phyloP scores from a whole-genome alignment of 2,113 vertebrate species.

The Rissa tridactyla region DNA sequence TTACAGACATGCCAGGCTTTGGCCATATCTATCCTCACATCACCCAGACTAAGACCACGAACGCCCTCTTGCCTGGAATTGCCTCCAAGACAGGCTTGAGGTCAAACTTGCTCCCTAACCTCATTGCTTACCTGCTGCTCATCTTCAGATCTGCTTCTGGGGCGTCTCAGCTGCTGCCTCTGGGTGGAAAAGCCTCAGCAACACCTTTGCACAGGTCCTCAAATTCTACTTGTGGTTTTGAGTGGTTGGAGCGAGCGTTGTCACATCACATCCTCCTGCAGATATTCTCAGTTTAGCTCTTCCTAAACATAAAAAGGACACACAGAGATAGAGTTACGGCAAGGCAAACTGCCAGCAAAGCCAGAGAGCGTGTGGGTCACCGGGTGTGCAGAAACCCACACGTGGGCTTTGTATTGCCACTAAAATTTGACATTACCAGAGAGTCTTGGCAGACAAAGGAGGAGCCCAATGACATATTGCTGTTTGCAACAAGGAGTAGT shows the following conservation, averaged over 20 bases:
- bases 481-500: background rate
- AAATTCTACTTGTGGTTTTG: background rate
- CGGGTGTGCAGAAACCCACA: background rate
- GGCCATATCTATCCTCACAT: background rate
- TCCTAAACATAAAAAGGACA: background rate
- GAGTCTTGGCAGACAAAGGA: background rate
- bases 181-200: background rate
- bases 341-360: background rate
- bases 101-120: background rate
- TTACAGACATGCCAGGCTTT: background rate
- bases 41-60: background rate
- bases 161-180: background rate
- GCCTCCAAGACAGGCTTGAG: background rate
- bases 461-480: background rate
- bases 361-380: background rate
- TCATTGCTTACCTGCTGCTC: background rate
- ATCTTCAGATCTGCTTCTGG: background rate
- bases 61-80: background rate
- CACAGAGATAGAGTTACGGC: background rate
- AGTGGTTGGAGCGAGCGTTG: background rate
- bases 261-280: background rate
- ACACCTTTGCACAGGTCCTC: background rate
- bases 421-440: background rate
- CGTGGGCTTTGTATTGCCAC: background rate
- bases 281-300: background rate